Base-by-base conservation (phyloP, 2,113 vertebrate genomes). In the Mustela nigripes region DNA sequence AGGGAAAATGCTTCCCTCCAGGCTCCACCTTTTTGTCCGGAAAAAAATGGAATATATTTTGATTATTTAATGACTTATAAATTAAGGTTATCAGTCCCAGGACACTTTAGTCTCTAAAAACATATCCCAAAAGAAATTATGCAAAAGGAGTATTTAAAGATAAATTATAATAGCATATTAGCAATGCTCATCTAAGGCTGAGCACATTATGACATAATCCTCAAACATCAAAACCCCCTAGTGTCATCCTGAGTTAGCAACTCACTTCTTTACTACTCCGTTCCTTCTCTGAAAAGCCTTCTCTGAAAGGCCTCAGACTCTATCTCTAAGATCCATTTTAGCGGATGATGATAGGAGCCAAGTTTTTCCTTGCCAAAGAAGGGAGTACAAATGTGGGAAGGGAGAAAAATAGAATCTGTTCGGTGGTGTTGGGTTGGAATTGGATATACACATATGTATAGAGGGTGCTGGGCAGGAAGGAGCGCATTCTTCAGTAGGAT, bases 61-160 rank as follows among this genome's bases (percentile, higher is more conserved):
- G 33, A 71, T 97, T 73, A 58, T 39, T 78, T 65, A 92, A 19
- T 76, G 15, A 94, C 45, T 82, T 91, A 80, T 86, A 28, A 39
- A 78, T 82, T 42, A 71, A 42, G 11, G 22, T 78, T 80, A 69
- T 84, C 14, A 60, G 28, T 89, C 24, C 26, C 48, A 74, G 42
- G 15, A 58, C 94, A 96, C 18, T 65, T 82, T 45, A 56, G 62
- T 93, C 89, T 84, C 69, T 58, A 91, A 78, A 79, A 91, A 71
- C 0, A 84, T 56, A 91, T 96, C 71, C 69, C 53, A 69, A 92
- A 86, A 95, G 15, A 91, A 94, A 84, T 76, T 80, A 92, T 18
- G 5, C 53, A 81, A 94, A 94, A 92, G 28, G 39, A 62, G 22
- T 62, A n/a, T 58, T 76, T 81, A 28, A 42, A 71, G 58, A 60